phyloP scores from a whole-genome alignment of 92 coral and sea anemone species.

The Palythoa caribaeorum region DNA sequence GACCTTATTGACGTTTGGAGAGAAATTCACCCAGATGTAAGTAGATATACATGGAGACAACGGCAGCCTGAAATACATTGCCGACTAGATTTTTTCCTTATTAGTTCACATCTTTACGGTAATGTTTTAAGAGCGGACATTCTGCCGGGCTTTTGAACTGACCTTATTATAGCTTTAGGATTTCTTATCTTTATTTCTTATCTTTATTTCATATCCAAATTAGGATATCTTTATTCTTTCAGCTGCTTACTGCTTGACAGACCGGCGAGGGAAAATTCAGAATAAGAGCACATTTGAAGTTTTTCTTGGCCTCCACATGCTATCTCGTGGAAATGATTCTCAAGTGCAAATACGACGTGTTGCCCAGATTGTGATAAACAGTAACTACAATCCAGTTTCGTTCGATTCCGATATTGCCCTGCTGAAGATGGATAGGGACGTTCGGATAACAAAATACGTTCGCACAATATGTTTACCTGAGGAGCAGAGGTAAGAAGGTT shows the following conservation, averaged over 20 bases:
- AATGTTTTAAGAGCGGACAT: too few relatives aligned
- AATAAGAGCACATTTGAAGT: constrained; percentile 58
- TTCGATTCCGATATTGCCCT: constrained; percentile 93
- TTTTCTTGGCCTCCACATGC: constrained; percentile 79
- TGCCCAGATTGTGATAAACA: constrained; percentile 80
- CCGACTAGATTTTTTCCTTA: too few relatives aligned
- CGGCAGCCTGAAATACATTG: too few relatives aligned
- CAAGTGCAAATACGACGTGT: constrained; percentile 82
- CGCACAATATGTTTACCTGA: constrained; percentile 94
- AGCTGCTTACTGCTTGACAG: constrained; percentile 95
- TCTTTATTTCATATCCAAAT: not conserved
- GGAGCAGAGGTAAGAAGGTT: constrained; percentile 63
- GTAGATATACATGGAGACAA: too few relatives aligned
- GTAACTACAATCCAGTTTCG: constrained; percentile 56
- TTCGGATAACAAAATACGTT: constrained; percentile 75
- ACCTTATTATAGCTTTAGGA: too few relatives aligned
- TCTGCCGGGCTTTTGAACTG: too few relatives aligned
- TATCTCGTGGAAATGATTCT: constrained; percentile 65
- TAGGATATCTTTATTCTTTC: not conserved
- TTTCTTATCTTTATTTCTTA: too few relatives aligned
- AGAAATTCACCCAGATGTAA: too few relatives aligned
- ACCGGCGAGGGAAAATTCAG: constrained; percentile 51
- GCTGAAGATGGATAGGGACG: constrained; percentile 79
- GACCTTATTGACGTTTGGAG: too few relatives aligned
- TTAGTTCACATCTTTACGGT: too few relatives aligned